Evolutionary conservation across 2,113 vertebrate species (phyloP).

Genomic region (Oxyura jamaicensis): DNA sequence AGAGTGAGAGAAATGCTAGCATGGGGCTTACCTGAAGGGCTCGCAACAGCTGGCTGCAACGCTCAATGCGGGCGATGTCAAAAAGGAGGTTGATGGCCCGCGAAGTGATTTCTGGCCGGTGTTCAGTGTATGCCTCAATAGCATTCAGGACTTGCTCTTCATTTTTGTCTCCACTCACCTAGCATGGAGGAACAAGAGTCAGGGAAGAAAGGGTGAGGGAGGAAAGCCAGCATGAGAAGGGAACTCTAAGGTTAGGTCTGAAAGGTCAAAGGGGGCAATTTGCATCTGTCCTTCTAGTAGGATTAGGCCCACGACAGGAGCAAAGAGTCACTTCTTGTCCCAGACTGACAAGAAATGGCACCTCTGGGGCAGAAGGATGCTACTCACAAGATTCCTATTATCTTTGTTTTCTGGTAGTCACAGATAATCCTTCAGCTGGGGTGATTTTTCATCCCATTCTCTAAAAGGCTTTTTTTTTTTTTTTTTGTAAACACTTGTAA

Average conservation of each 20-base stretch:
- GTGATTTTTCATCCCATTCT: not conserved
- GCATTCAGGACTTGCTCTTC: slow-evolving; percentile 97
- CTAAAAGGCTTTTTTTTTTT: not conserved
- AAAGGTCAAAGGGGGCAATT: not conserved
- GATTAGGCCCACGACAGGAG: not conserved
- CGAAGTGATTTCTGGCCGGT: slow-evolving; percentile 92
- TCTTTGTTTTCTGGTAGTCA: not conserved
- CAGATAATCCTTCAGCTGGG: not conserved
- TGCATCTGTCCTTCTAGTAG: not conserved
- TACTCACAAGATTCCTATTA: not conserved
- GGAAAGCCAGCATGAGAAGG: not conserved
- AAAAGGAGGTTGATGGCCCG: slow-evolving; percentile 96
- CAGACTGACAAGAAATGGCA: not conserved
- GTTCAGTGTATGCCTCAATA: slow-evolving; percentile 94
- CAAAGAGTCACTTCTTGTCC: not conserved
- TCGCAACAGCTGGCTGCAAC: slow-evolving; percentile 91
- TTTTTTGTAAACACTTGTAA: not conserved
- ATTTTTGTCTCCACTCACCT: slow-evolving; percentile 96
- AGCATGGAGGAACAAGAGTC: not conserved
- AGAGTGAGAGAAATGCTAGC: not conserved
- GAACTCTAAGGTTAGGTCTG: not conserved
- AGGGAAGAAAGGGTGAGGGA: not conserved
- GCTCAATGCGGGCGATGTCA: slow-evolving; percentile 94
- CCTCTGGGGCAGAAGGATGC: not conserved
- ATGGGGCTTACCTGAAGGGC: slow-evolving; percentile 85